Evolutionary conservation across 1,140 invertebrate genomes (phyloP), one percentile per base, ranked within the genome.

Genomic region (Ostrea edulis): DNA sequence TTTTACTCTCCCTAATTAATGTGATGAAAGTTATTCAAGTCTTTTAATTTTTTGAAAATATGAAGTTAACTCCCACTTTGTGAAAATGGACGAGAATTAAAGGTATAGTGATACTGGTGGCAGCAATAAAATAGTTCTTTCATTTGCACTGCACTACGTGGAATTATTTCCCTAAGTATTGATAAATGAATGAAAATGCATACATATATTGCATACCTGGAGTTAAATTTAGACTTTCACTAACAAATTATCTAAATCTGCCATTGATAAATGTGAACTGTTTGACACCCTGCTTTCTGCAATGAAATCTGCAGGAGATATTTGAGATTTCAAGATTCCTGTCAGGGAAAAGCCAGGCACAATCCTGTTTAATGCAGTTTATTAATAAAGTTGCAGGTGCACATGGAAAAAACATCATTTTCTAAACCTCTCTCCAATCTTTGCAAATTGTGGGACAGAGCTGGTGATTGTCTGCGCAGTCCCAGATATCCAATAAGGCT

Each of bases 381-480:
- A 77, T 77, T 77, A 77, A 77, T 29, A 77, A 77, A 77, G 29
- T 77, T 77, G 68, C 68, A 77, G 68, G 68, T 77, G 68, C 68
- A 77, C 68, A 77, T 77, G 68, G 22, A 77, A 77, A 62, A 77
- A 77, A 14, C 29, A 29, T 29, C 68, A 77, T 77, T 77, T 77
- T 35, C 22, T 77, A 77, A 77, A 77, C 68, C 25, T 77, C 25
- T 77, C 25, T 77, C 22, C 29, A 29, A 25, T 77, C 14, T 29
- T 29, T 5, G 29, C 8, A 8, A 12, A 77, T 25, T 29, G 5
- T 77, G 55, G 68, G 29, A 77, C 68, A 77, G 22, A 77, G 68
- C 8, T 35, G 7, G 11, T 35, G 68, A 29, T 77, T 77, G 68
- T 77, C 68, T 29, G 68, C 29, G 11, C 8, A 35, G 29, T 29